These are phyloP conservation scores for Lasiommata megera DNA, from an alignment of 2,888 invertebrate genomes.

Conservation along the genomic window DNA sequence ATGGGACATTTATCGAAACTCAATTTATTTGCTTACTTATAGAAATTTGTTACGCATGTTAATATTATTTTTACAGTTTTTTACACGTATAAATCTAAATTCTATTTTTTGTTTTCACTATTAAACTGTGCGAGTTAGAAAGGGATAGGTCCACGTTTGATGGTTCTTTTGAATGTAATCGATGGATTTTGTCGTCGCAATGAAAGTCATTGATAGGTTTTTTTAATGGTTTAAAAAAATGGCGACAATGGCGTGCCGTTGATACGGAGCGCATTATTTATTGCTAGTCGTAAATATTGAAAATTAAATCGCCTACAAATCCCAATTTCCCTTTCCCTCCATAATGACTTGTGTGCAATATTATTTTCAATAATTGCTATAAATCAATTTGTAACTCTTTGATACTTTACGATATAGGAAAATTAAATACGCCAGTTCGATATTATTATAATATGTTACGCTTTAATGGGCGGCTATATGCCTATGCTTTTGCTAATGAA, in stretches of 20 bases:
- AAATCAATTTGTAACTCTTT: constrained; percentile 55
- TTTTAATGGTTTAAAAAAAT: constrained; percentile 79
- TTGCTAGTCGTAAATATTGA: constrained; percentile 72
- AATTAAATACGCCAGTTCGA: constrained; percentile 12
- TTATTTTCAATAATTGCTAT: constrained; percentile 64
- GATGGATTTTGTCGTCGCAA: constrained; percentile 65
- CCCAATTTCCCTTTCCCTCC: constrained; percentile 55
- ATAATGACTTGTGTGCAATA: constrained; percentile 52
- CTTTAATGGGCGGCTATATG: background rate
- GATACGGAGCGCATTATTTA: constrained; percentile 69
- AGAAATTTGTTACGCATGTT: constrained; percentile 76
- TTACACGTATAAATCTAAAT: constrained; percentile 42
- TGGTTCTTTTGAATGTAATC: constrained; percentile 45
- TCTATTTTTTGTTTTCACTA: constrained; percentile 41
- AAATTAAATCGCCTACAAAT: constrained; percentile 74
- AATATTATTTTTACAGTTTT: constrained; percentile 48
- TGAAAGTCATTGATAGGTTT: constrained; percentile 73
- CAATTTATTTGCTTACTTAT: constrained; percentile 80
- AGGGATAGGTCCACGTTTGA: constrained; percentile 47
- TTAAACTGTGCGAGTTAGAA: constrained; percentile 43
- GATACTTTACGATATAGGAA: constrained; percentile 29
- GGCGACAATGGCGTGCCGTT: constrained; percentile 69
- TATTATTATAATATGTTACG: constrained; percentile 9
- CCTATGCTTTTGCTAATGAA: background rate
- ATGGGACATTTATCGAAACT: constrained; percentile 69